phyloP scores from a whole-genome alignment of 30 jellyfish, hydroid and myxozoan species.

The Clytia hemisphaerica region DNA sequence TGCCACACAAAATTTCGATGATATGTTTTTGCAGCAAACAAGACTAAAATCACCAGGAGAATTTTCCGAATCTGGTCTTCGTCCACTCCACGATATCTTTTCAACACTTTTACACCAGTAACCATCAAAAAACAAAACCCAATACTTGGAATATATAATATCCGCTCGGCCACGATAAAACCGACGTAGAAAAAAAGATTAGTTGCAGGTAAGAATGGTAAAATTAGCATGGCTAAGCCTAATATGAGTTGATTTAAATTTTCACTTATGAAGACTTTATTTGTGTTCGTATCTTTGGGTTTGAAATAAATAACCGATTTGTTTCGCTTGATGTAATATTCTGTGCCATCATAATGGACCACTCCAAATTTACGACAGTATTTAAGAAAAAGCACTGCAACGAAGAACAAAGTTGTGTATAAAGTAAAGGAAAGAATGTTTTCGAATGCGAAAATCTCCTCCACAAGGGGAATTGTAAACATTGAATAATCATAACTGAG shows the following conservation, averaged over 20 bases:
- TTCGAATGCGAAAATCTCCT: conserved; percentile 28
- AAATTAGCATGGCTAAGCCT: conserved; percentile 32
- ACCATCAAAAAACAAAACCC: conserved; percentile 61
- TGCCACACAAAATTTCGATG: conserved; percentile 71
- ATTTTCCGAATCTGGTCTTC: background rate
- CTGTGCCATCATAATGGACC: too few species aligned
- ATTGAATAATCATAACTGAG: conserved; percentile 95
- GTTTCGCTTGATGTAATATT: too few species aligned
- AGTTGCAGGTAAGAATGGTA: conserved; percentile 72
- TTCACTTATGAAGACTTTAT: background rate
- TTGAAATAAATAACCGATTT: too few species aligned
- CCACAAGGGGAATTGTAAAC: conserved; percentile 73
- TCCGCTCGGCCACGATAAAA: conserved; percentile 79
- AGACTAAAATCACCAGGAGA: background rate
- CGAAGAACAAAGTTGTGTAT: too few species aligned
- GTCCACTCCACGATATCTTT: background rate
- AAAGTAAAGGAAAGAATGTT: conserved; percentile 27
- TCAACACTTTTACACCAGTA: conserved; percentile 35
- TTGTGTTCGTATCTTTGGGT: too few species aligned
- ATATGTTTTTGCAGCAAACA: conserved; percentile 45
- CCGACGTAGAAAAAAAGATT: conserved; percentile 83
- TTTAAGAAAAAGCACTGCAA: too few species aligned
- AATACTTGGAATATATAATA: conserved; percentile 76
- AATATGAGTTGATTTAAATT: conserved; percentile 29
- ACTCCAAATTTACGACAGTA: too few species aligned